Base-by-base conservation (phyloP, 2,113 vertebrate genomes). In the Psittacula cyanocephala region DNA sequence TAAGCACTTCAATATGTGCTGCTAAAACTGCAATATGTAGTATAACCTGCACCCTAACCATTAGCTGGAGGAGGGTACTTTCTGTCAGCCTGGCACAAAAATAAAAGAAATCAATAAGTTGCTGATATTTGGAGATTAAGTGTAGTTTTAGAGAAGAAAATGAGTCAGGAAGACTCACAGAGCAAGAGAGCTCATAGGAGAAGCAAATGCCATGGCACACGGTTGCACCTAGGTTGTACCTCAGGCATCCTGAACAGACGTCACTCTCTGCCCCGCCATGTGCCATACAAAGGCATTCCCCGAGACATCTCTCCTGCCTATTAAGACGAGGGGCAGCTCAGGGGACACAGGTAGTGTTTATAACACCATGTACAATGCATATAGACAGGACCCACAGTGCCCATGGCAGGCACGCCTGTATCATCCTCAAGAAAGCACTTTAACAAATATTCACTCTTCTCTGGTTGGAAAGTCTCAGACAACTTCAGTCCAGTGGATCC, bases 281-380 rank as follows among this genome's bases (percentile, higher is more conserved):
- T 7, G 23, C 65, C 22, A 24, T 3, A 3, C 50, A 57, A 37
- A 43, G 25, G 6, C 10, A 44, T 35, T 27, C 53, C 57, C 39
- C 1, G 11, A 25, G 50, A 60, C 31, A 52, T 15, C 52, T 24
- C 33, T 52, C 13, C 47, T 63, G 41, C 37, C 29, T 11, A 17
- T 31, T 22, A 28, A 37, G 11, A 29, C 4, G 17, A 5, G 35
- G 6, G 31, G 31, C 53, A 22, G 7, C 31, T 52, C 13, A 17
- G 29, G 17, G 14, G 52, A 7, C 35, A 17, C 6, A 50, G 9
- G 14, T 10, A 43, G 62, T 2, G 39, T 39, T 43, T 27, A 3
- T 13, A 59, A 25, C 10, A 20, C 13, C 75, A 53, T 0, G 3
- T 8, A 35, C 27, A 31, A 11, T 3, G 28, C n/a, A 9, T 17